Conservation (phyloP, 2,797 vertebrate species). For the Micromesistius poutassou region DNA sequence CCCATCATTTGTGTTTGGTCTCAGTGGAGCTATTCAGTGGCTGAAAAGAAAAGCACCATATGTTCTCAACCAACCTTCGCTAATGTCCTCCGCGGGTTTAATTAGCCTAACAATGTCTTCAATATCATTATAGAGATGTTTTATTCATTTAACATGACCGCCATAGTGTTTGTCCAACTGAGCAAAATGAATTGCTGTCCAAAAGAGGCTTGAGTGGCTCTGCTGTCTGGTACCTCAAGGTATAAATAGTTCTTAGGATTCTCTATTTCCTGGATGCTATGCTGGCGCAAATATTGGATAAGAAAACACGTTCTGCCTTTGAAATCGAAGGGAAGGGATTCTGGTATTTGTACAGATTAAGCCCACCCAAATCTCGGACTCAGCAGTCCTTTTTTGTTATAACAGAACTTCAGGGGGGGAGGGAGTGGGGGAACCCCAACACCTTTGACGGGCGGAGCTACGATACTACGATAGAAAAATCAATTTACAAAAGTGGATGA, state of each 20-base stretch:
- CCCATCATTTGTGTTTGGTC: neutral
- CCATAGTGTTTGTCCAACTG: neutral
- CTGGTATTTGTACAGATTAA: slow-evolving; percentile 3
- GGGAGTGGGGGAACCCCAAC: too few species aligned
- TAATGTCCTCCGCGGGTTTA: neutral
- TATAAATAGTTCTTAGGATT: neutral
- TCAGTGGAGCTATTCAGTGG: neutral
- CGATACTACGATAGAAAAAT: too few species aligned
- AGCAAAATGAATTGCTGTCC: neutral
- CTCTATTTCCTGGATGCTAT: neutral
- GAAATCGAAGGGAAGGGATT: neutral
- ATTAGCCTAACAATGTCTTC: neutral
- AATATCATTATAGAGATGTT: neutral
- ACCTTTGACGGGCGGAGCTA: too few species aligned
- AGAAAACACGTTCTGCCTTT: neutral
- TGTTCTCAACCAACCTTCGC: neutral
- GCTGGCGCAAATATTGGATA: neutral
- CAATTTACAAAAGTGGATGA: too few species aligned
- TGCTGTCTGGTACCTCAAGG: neutral
- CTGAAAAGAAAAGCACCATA: neutral
- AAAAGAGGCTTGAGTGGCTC: neutral
- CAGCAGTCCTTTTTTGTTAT: too few species aligned
- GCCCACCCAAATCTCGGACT: neutral
- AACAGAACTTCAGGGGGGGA: too few species aligned
- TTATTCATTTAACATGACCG: neutral